phyloP scores from a whole-genome alignment of 1,140 invertebrate genomes.

The Diabrotica undecimpunctata region DNA sequence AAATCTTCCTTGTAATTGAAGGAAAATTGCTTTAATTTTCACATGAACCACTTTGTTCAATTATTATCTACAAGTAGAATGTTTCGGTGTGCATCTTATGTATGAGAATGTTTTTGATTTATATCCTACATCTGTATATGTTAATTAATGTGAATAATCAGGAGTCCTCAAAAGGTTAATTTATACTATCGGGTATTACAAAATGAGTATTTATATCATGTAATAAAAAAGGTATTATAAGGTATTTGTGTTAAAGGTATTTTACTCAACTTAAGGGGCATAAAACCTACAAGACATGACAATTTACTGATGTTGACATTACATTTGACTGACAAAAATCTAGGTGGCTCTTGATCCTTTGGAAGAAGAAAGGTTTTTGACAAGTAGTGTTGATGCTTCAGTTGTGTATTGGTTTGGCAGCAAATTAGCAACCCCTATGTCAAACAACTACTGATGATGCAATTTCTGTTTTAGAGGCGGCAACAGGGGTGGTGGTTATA shows the following conservation, averaged over 20 bases:
- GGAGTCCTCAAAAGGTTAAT: not conserved
- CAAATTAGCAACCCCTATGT: conserved; percentile 25
- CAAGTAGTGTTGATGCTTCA: conserved; percentile 14
- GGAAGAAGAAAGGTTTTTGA: conserved; percentile 18
- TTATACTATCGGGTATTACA: conserved; percentile 1
- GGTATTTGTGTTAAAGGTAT: no score
- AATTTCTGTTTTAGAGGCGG: conserved; percentile 47
- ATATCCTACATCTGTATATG: no score
- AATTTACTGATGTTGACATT: no score
- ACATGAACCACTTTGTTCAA: no score
- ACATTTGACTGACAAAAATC: not conserved
- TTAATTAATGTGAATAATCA: no score
- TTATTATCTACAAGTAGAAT: no score
- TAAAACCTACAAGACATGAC: no score
- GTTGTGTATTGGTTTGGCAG: conserved; percentile 11
- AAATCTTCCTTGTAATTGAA: no score
- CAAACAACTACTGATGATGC: conserved; percentile 42
- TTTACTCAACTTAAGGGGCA: no score
- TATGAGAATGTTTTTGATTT: no score
- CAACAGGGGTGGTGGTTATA: conserved; percentile 45
- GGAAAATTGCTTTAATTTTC: no score
- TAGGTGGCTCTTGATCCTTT: not conserved
- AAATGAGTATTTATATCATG: conserved; percentile 9
- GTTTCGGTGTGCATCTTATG: no score
- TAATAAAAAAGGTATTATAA: not conserved